phyloP scores from a whole-genome alignment of 2,113 vertebrate genomes.

The Meleagris gallopavo region DNA sequence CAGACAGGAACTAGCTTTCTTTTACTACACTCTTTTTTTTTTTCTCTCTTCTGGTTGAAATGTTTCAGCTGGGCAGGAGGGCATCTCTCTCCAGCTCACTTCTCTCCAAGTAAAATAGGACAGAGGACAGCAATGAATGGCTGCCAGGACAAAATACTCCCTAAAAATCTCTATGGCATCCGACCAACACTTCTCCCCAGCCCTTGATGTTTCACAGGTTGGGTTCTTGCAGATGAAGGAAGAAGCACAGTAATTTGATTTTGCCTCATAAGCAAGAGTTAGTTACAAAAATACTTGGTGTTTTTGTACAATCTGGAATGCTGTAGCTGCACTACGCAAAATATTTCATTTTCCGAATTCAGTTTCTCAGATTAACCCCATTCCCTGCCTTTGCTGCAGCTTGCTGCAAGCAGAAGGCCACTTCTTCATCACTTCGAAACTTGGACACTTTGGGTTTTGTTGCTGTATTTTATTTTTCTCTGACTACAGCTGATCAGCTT shows the following conservation, averaged over 20 bases:
- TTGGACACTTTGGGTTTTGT: background rate
- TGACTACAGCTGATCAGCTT: background rate
- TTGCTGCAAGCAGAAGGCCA: background rate
- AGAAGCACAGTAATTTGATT: background rate
- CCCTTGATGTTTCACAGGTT: slow-evolving; percentile 4
- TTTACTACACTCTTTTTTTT: rapidly evolving
- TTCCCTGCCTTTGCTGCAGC: background rate
- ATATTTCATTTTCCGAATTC: background rate
- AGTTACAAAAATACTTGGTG: slow-evolving; percentile 30
- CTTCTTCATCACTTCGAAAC: background rate
- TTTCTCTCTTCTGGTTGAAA: background rate
- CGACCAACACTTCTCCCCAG: background rate
- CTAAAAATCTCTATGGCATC: background rate
- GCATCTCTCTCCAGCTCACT: rapidly evolving
- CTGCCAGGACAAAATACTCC: background rate
- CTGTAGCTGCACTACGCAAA: background rate
- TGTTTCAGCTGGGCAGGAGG: background rate
- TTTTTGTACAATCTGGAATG: slow-evolving; percentile 34
- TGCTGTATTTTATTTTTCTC: background rate
- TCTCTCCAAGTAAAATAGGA: background rate
- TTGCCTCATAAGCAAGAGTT: slow-evolving; percentile 54
- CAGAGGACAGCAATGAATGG: background rate
- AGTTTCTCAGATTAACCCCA: background rate
- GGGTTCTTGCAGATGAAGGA: background rate
- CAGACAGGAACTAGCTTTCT: background rate